These are phyloP conservation scores for Calycopis cecrops DNA, from an alignment of 1,140 invertebrate genomes.

Conservation along the genomic window DNA sequence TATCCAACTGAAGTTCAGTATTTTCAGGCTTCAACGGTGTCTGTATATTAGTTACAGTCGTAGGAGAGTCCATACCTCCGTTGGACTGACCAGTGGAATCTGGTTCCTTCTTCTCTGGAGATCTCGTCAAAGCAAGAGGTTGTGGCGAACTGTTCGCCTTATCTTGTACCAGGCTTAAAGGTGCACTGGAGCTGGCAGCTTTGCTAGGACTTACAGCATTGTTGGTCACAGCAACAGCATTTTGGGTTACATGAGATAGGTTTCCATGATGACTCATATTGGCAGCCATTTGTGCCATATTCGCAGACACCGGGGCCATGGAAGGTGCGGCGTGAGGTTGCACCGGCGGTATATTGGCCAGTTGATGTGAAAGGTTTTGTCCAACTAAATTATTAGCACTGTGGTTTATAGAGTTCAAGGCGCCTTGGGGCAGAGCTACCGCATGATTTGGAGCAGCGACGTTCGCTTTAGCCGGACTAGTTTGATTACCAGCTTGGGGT, in stretches of 20 bases:
- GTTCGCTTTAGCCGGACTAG: constrained; percentile 62
- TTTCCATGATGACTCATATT: constrained; percentile 72
- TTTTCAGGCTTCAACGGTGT: constrained; percentile 53
- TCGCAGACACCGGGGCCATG: constrained; percentile 61
- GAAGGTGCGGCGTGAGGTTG: constrained; percentile 52
- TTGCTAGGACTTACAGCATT: constrained; percentile 51
- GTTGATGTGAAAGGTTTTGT: constrained; percentile 58
- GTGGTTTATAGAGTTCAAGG: constrained; percentile 56
- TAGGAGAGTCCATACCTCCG: constrained; percentile 61
- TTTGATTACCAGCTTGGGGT: constrained; percentile 60
- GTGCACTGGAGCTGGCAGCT: constrained; percentile 45
- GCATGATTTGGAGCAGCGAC: constrained; percentile 54
- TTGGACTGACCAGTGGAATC: constrained; percentile 57
- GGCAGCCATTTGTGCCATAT: constrained; percentile 69
- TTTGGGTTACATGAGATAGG: constrained; percentile 56
- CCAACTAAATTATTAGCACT: constrained; percentile 51
- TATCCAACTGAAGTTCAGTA: constrained; percentile 58
- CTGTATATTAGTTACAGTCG: constrained; percentile 47
- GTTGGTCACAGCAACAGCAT: constrained; percentile 40
- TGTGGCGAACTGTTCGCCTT: constrained; percentile 51
- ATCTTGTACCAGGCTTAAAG: constrained; percentile 61
- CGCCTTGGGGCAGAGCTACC: constrained; percentile 54
- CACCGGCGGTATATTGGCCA: constrained; percentile 37
- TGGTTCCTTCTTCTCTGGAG: constrained; percentile 64
- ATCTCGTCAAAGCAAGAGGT: constrained; percentile 57